phyloP scores from a whole-genome alignment of 1,140 invertebrate genomes.

The Drosophila sechellia region DNA sequence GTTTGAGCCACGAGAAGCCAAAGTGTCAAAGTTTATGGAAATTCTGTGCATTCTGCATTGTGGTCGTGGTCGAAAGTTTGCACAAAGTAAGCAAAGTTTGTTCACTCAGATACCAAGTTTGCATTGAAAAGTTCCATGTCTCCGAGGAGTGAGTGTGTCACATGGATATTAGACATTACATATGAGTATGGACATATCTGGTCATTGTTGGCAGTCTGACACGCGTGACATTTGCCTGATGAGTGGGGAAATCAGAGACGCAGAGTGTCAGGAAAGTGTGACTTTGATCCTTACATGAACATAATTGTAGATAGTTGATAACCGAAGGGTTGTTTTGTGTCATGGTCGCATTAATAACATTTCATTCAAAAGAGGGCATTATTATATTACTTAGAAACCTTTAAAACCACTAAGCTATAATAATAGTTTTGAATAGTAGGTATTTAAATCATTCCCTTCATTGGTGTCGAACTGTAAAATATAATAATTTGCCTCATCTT shows the following conservation, averaged over 20 bases:
- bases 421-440: not conserved
- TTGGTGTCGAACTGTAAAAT: conserved; percentile 1
- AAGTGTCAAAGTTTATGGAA: conserved; percentile 72
- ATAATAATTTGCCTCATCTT: not conserved
- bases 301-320: conserved; percentile 38
- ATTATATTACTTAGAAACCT: not conserved
- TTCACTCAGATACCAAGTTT: conserved; percentile 70
- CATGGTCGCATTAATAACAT: not conserved
- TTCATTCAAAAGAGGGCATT: not conserved
- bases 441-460: not conserved
- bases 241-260: conserved; percentile 5
- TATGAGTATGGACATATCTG: conserved; percentile 46
- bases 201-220: conserved; percentile 61
- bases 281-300: conserved; percentile 43
- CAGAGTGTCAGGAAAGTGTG: conserved; percentile 52
- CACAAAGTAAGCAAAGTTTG: conserved; percentile 69
- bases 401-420: not conserved
- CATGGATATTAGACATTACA: conserved; percentile 48
- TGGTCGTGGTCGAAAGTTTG: conserved; percentile 57
- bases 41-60: conserved; percentile 45
- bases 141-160: conserved; percentile 34
- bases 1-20: conserved; percentile 34
- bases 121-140: conserved; percentile 42
- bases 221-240: conserved; percentile 69
- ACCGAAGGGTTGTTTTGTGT: conserved; percentile 37